These are phyloP conservation scores for Dendrolimus pini DNA, from an alignment of 2,888 invertebrate species.

Conservation along the genomic window DNA sequence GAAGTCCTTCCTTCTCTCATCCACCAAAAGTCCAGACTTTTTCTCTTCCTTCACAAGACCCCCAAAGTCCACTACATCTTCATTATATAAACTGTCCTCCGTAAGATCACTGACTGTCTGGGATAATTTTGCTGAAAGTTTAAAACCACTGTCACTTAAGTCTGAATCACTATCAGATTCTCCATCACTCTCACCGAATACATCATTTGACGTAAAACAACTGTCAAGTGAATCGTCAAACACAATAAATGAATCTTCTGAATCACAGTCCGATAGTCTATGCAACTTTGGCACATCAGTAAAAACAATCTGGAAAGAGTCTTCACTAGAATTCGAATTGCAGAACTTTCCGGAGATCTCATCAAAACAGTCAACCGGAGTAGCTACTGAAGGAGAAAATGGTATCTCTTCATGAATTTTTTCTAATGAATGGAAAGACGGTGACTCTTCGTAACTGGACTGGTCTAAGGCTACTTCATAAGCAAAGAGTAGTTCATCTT, in stretches of 20 bases:
- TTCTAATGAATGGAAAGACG: conserved; percentile 16
- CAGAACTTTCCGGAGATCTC: conserved; percentile 56
- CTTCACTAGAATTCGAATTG: conserved; percentile 49
- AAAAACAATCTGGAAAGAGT: conserved; percentile 68
- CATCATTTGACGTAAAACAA: conserved; percentile 58
- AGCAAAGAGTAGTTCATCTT: conserved; percentile 41
- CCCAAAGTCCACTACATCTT: conserved; percentile 58
- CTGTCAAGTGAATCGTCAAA: conserved; percentile 61
- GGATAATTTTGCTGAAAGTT: conserved; percentile 37
- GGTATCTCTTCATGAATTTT: conserved; percentile 5
- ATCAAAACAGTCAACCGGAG: conserved; percentile 40
- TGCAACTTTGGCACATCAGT: conserved; percentile 36
- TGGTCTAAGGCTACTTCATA: conserved; percentile 37
- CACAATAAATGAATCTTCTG: conserved; percentile 77
- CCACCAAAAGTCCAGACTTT: conserved; percentile 37
- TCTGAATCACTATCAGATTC: conserved; percentile 20
- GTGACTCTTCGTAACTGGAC: conserved; percentile 36
- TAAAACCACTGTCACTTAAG: conserved; percentile 38
- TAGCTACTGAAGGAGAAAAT: conserved; percentile 6
- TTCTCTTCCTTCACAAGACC: conserved; percentile 12
- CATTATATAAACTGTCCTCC: conserved; percentile 51
- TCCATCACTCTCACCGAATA: conserved; percentile 36
- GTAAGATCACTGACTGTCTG: conserved; percentile 56
- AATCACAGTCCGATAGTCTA: conserved; percentile 69
- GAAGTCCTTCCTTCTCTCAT: conserved; percentile 36